Evolutionary conservation across 2,888 invertebrate genomes (phyloP), one percentile per base, ranked within the genome.

Genomic region (Epirrita christyi): DNA sequence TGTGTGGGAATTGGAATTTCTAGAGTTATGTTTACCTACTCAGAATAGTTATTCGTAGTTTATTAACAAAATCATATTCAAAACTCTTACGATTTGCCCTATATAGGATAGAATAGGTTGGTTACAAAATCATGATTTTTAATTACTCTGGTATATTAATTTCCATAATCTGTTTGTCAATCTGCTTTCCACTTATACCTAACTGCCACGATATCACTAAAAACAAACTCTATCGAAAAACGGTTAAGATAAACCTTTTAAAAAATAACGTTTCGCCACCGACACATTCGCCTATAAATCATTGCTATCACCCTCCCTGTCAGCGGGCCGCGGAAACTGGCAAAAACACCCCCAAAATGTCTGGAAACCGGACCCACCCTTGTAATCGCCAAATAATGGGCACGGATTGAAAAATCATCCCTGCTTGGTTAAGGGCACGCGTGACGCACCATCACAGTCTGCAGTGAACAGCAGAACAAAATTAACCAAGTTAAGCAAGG

Each of bases 341-440:
- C 78, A 81, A 81, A 80, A 90, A 88, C 87, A 83, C 81, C 83
- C 85, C 83, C 76, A 80, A 85, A 83, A 82, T 81, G 85, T 86
- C 86, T 83, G 83, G 61, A 52, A 65, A 58, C 65, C 60, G 61
- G 84, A 79, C 80, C 84, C 85, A 85, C 89, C 90, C 88, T 85
- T 86, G 87, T 89, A 89, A 90, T 90, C 87, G 85, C 79, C 81
- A 84, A 86, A 89, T 89, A 89, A 89, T 89, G 86, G 85, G 73
- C 70, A 75, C 72, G 83, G 85, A 89, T 88, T 88, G 88, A 90
- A 89, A 90, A 89, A 89, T 88, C 85, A 87, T 89, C 84, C 81
- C 76, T 70, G 74, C 75, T 81, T 59, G 51, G 50, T 59, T 50
- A 59, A 49, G 56, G 53, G 56, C 53, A 54, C 56, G 56, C 61